Conservation (phyloP, 2,888 invertebrate species). For the Bugulina stolonifera region DNA sequence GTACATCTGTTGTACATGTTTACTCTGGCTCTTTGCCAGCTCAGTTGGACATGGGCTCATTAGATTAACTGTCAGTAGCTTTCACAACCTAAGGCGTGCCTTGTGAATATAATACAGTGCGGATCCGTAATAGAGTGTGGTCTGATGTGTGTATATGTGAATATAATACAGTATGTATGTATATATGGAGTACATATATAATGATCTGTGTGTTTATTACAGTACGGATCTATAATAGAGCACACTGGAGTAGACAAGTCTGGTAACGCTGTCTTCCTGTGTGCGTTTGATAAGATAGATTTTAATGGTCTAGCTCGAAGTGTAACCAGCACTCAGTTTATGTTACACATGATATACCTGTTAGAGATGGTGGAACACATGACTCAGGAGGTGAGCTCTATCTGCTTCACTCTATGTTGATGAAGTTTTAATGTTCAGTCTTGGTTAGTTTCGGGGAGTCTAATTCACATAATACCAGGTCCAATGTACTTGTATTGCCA, state of each 20-base stretch:
- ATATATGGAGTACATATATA: no score
- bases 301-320: not conserved
- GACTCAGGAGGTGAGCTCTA: conserved; percentile 4
- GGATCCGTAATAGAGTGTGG: not conserved
- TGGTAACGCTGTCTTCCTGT: not conserved
- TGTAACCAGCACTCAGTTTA: not conserved
- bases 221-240: conserved; percentile 3
- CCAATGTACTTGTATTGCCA: no score
- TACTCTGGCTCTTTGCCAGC: no score
- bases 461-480: no score
- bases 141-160: not conserved
- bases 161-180: not conserved
- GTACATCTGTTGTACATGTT: no score
- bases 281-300: conserved; percentile 11
- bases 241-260: not conserved
- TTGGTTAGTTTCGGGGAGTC: not conserved
- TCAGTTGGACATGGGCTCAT: no score
- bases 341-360: not conserved
- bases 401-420: not conserved
- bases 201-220: not conserved
- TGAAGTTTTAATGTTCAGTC: not conserved
- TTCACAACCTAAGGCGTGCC: no score
- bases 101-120: not conserved
- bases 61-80: no score
- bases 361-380: not conserved